These are phyloP conservation scores for Gymnosoma rotundatum DNA, from an alignment of 2,888 invertebrate genomes.

Conservation along the genomic window DNA sequence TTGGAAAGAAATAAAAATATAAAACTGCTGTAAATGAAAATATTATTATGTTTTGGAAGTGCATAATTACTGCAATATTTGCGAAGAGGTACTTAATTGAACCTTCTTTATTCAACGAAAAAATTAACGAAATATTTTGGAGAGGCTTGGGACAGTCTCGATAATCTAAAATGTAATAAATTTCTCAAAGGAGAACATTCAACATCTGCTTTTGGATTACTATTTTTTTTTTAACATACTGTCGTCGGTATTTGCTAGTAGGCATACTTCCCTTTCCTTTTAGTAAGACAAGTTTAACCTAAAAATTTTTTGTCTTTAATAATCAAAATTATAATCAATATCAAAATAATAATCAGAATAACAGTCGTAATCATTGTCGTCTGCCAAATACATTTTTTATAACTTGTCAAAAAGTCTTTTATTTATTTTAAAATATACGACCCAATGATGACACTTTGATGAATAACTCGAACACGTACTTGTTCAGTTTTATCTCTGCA, in stretches of 20 bases:
- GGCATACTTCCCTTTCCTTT: constrained; percentile 17
- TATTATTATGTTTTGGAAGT: too few relatives aligned
- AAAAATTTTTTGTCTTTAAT: constrained; percentile 55
- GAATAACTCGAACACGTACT: constrained; percentile 42
- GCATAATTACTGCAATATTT: too few relatives aligned
- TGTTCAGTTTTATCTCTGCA: constrained; percentile 51
- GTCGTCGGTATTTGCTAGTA: neutral
- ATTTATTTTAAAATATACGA: constrained; percentile 45
- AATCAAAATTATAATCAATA: constrained; percentile 43
- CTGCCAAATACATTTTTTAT: constrained; percentile 61
- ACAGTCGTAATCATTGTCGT: constrained; percentile 57
- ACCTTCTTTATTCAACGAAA: too few relatives aligned
- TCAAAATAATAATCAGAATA: constrained; percentile 43
- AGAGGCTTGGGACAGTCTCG: too few relatives aligned
- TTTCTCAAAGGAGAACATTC: too few relatives aligned
- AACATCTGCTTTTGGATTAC: too few relatives aligned
- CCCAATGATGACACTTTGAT: constrained; percentile 68
- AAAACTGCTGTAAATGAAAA: too few relatives aligned
- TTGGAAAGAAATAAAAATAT: too few relatives aligned
- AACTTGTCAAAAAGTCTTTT: constrained; percentile 38
- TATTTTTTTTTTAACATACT: too few relatives aligned
- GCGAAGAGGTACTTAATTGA: too few relatives aligned
- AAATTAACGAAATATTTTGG: too few relatives aligned
- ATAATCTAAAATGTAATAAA: too few relatives aligned
- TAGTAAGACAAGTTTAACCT: constrained; percentile 42